Evolutionary conservation across 2,113 vertebrate species (phyloP).

Genomic region (Onychostoma macrolepis): DNA sequence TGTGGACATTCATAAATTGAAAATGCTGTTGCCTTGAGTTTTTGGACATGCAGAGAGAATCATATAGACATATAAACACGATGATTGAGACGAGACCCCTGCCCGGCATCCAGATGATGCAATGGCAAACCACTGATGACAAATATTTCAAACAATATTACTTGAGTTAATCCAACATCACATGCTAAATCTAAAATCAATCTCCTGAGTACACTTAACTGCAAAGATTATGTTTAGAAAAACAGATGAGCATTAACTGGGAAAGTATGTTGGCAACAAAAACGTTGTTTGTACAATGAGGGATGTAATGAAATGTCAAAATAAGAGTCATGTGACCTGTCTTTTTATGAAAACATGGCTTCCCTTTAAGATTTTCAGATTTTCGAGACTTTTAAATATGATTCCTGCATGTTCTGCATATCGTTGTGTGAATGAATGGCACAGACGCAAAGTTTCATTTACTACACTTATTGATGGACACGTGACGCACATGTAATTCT

Average conservation of each 20-base stretch:
- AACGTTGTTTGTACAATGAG: slow-evolving; percentile 3
- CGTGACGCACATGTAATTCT: neutral
- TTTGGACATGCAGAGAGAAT: neutral
- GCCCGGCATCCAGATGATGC: neutral
- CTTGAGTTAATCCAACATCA: slow-evolving; percentile 38
- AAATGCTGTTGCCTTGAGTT: neutral
- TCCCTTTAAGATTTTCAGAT: no score
- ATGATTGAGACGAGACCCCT: neutral
- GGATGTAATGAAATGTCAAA: slow-evolving; percentile 16
- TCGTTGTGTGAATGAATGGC: no score
- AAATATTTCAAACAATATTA: slow-evolving; percentile 10
- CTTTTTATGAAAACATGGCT: slow-evolving; percentile 9
- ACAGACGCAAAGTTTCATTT: no score
- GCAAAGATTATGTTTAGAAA: slow-evolving; percentile 20
- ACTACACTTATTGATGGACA: no score
- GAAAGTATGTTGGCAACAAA: neutral
- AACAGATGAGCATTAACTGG: slow-evolving; percentile 27
- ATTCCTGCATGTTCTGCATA: no score
- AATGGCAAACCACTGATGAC: neutral
- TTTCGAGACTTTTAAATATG: no score
- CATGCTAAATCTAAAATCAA: slow-evolving; percentile 11
- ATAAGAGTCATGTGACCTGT: neutral
- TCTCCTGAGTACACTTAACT: slow-evolving; percentile 28
- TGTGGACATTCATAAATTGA: neutral
- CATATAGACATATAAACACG: neutral